A percentile compares a stretch with the other conserved stretches of the same genome.
These are phyloP conservation scores for Trichogramma pretiosum DNA, from an alignment of 1,140 invertebrate species.

Conservation along the genomic window DNA sequence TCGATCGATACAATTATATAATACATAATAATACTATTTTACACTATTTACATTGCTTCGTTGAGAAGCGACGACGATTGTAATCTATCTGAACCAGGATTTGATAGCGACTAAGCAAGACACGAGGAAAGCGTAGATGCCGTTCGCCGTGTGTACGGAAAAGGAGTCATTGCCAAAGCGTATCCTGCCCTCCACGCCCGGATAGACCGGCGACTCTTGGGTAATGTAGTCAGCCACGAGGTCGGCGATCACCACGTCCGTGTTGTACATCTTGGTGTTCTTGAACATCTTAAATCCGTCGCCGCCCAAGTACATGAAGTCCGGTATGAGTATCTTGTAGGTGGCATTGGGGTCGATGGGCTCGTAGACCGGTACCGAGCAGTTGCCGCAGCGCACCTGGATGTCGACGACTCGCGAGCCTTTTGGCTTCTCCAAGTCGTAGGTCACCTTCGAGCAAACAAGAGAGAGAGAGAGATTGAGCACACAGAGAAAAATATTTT, in stretches of 20 bases:
- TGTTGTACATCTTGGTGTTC: slow-evolving; percentile 13
- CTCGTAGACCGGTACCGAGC: slow-evolving; percentile 43
- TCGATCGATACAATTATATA: too few relatives aligned
- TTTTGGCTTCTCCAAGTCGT: slow-evolving; percentile 45
- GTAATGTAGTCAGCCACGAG: slow-evolving; percentile 16
- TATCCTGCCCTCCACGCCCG: slow-evolving; percentile 17
- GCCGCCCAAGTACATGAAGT: slow-evolving; percentile 46
- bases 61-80: too few relatives aligned
- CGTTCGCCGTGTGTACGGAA: too few relatives aligned
- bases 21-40: too few relatives aligned
- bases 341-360: slow-evolving; percentile 28
- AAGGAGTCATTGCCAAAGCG: too few relatives aligned
- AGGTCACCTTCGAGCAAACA: slow-evolving; percentile 38
- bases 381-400: slow-evolving; percentile 46
- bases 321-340: slow-evolving; percentile 46
- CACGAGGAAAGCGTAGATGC: too few relatives aligned
- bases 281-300: slow-evolving; percentile 24
- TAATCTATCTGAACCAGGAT: too few relatives aligned
- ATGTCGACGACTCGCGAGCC: slow-evolving; percentile 46
- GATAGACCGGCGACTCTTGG: slow-evolving; percentile 18
- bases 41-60: too few relatives aligned
- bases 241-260: slow-evolving; percentile 14
- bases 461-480: background rate
- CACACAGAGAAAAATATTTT: background rate
- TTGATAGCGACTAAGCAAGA: too few relatives aligned